Base-by-base conservation (phyloP, 2,113 vertebrate species). In the Hippocampus comes region DNA sequence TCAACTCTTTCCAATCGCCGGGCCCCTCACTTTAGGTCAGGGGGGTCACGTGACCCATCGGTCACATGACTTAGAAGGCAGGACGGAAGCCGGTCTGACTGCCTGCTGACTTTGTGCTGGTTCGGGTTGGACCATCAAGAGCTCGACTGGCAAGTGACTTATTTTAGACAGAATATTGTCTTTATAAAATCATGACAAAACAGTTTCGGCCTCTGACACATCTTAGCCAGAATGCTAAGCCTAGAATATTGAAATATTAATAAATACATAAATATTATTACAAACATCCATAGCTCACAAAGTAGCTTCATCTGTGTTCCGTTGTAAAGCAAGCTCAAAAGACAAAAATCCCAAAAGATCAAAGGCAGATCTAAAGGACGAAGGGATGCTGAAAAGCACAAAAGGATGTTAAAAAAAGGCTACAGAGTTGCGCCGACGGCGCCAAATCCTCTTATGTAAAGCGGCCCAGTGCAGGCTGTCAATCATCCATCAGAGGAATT, bases 361-460 rank as follows among this genome's bases (percentile, higher is more conserved):
- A 65, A 46, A 15, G 42, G 18, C 17, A 20, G 9, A 25, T 65
- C 1, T 9, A 15, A 25, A 46, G 59, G 27, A 65, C 53, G 23
- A 21, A 9, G 12, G 25, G 56, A n/a, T 14, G 2, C 20, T 46
- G 11, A 34, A 63, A 63, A 15, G 63, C 21, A 43, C 20, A 64
- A 42, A 64, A 42, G 34, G 34, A 38, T 38, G 34, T 38, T 38
- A 1, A 9, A 41, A 42, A 25, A 46, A 15, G 8, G 41, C 23
- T 23, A 25, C 27, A 3, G n/a, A 23, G 42, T 66, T 17, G 12
- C 10, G 27, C 59, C 21, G 9, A 23, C 21, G 9, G 4, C 12
- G 34, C 67, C 72, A 88, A 90, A 90, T 87, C 87, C 86, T 79
- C 84, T 90, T 89, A 87, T 67, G 64, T 88, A 77, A 87, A 83